A percentile compares a stretch with the other conserved stretches of the same genome.
phyloP scores from a whole-genome alignment of 1,140 invertebrate genomes.

The Bombus terrestris region DNA sequence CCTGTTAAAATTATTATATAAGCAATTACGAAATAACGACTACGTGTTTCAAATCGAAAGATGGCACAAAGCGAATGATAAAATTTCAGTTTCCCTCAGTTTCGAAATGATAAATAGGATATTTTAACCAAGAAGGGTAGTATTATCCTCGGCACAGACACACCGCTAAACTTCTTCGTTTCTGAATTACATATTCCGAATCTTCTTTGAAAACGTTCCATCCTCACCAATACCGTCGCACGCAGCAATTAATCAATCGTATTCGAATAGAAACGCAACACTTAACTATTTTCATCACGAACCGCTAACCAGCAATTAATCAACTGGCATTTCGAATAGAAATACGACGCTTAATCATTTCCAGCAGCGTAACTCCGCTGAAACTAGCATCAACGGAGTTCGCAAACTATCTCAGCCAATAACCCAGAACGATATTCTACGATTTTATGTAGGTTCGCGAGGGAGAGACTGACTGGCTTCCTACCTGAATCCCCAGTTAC shows the following conservation, averaged over 20 bases:
- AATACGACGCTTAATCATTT: not conserved
- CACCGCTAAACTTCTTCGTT: not conserved
- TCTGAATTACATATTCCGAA: not conserved
- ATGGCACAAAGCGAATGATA: too few relatives aligned
- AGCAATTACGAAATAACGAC: too few relatives aligned
- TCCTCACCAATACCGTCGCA: not conserved
- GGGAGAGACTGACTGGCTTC: not conserved
- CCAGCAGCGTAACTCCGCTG: not conserved
- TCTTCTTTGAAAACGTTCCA: not conserved
- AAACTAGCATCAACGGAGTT: not conserved
- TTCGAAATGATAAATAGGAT: too few relatives aligned
- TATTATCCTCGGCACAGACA: not conserved
- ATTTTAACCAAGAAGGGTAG: too few relatives aligned
- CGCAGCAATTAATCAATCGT: not conserved
- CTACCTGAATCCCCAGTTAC: not conserved
- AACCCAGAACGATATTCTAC: not conserved
- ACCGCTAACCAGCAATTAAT: not conserved
- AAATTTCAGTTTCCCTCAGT: too few relatives aligned
- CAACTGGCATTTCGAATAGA: slow-evolving; percentile 1
- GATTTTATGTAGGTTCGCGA: not conserved
- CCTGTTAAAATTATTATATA: too few relatives aligned
- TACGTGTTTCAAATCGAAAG: too few relatives aligned
- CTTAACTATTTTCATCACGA: not conserved
- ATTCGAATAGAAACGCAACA: not conserved
- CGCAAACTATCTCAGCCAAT: not conserved